Base-by-base conservation (phyloP, 2,888 invertebrate genomes). In the Podotricha telesiphe region DNA sequence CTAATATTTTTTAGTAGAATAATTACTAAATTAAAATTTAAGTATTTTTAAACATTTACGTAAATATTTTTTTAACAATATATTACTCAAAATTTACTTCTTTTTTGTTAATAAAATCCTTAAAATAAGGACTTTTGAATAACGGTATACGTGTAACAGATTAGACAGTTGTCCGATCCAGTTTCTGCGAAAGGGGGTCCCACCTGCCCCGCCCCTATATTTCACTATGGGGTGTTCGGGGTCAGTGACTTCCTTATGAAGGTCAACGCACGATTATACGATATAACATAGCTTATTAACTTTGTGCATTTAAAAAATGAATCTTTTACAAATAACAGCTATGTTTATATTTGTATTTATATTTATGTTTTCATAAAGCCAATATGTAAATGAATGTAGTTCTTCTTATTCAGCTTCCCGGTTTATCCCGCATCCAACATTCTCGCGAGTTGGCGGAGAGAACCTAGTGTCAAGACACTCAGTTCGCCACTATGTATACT, bases 241-340 rank as follows among this genome's bases (percentile, higher is more conserved):
- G 72, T 73, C 72, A 62, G 42, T 66, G 73, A 70, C 59, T 37
- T 76, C 22, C 20, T 42, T 71, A 75, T 82, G 79, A 84, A 86
- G 82, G 85, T 80, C 81, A 77, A 76, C 65, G 78, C 37, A 77
- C 82, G 80, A 80, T 78, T 76, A 59, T 11, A 64, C 28, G 6
- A 15, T 62, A 62, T 62, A 34, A 45, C 17, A 15, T 34, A 13
- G 22, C 17, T 19, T 34, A 34, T 48, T 62, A 15, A 47, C 6
- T 7, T 7, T 11, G n/a, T 34, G 34, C 42, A 42, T 42, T 42
- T 42, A 3, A 13, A 13, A 37, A 42, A 42, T 42, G 1, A 42
- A 42, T 42, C 13, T 13, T 13, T 13, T 42, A 13, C 1, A 42
- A 42, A 42, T 42, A 11, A 13, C 13, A 1, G 42, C n/a, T n/a